phyloP scores from a whole-genome alignment of 2,888 invertebrate genomes.

The Zygaena filipendulae region DNA sequence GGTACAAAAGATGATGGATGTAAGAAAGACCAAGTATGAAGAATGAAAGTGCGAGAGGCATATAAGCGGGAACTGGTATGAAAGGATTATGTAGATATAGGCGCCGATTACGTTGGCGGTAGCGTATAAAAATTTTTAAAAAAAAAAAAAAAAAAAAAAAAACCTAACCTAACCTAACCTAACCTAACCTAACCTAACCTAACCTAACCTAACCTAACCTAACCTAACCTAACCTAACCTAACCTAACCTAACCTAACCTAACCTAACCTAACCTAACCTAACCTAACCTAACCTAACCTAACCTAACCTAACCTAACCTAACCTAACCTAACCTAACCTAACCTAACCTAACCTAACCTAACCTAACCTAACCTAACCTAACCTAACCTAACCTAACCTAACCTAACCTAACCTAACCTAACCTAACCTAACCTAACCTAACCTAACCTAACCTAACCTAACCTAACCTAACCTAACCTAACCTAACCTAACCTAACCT shows the following conservation, averaged over 20 bases:
- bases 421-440: constrained; percentile 14
- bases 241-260: constrained; percentile 18
- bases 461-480: constrained; percentile 16
- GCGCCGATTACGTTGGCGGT: no score
- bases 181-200: no score
- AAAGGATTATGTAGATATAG: no score
- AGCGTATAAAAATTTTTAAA: no score
- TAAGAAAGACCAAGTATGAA: no score
- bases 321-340: constrained; percentile 18
- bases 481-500: constrained; percentile 18
- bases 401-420: constrained; percentile 16
- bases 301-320: constrained; percentile 18
- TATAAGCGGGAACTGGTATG: no score
- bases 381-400: constrained; percentile 18
- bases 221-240: constrained; percentile 21
- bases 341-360: constrained; percentile 17
- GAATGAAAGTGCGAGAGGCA: no score
- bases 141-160: no score
- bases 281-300: constrained; percentile 16
- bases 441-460: constrained; percentile 18
- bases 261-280: constrained; percentile 17
- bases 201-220: constrained; percentile 18
- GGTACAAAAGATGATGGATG: no score
- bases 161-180: no score
- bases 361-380: constrained; percentile 17